Evolutionary conservation across 2,113 vertebrate genomes (phyloP), one percentile per base, ranked within the genome.

Genomic region (Varanus salvator): DNA sequence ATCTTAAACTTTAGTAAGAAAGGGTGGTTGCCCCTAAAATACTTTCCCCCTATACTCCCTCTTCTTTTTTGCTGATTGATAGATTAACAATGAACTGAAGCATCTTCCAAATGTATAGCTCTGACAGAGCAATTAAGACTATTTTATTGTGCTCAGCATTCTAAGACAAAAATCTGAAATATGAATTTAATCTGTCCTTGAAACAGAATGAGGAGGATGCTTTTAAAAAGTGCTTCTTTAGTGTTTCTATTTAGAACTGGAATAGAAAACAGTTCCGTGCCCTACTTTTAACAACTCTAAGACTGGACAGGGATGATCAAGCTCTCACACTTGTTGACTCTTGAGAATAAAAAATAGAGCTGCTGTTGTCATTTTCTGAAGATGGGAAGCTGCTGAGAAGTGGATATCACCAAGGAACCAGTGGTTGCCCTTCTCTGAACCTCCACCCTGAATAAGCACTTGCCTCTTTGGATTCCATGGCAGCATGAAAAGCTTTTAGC

Each of bases 1-100:
- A 78, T 83, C 25, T 69, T 64, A 57, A 5, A 50, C 6, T 52
- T 92, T 80, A 93, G 71, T 2, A 74, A 77, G 85, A 90, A 89
- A 90, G 21, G 60, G 60, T 15, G 86, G 8, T 60, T 44, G 48
- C 71, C 71, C 71, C 71, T 21, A 91, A 77, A 38, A 8, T 74
- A 60, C 0, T 86, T 92, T 86, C 21, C 29, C 8, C 38, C 44
- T 19, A 9, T 3, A 25, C 54, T 29, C 25, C 11, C 68, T 17
- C 34, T 14, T 29, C 31, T 5, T 38, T 93, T 81, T 7, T 91
- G 23, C 48, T 0, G 0, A 89, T 75, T 90, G 38, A 90, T 74
- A 77, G 27, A 34, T 90, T 76, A 87, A 38, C 3, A 87, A 29
- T 50, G 77, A 21, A 77, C 52, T 77, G 76, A 84, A 85, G n/a